These are phyloP conservation scores for Pyrgus malvae DNA, from an alignment of 2,888 invertebrate species.

Conservation along the genomic window DNA sequence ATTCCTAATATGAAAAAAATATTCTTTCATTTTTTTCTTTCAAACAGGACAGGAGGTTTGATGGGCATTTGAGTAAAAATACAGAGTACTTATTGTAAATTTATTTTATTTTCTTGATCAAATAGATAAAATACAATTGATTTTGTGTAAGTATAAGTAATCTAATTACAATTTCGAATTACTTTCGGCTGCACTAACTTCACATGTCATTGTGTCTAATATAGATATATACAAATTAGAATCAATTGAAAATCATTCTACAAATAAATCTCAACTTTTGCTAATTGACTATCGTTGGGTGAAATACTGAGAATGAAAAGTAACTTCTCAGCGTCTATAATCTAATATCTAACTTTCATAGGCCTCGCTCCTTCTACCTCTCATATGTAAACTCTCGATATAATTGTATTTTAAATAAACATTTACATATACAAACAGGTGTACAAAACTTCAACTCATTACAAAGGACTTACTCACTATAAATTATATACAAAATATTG, in stretches of 20 bases:
- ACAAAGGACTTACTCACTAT: conserved; percentile 63
- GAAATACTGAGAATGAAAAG: conserved; percentile 65
- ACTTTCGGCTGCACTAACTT: conserved; percentile 42
- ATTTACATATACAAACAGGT: conserved; percentile 77
- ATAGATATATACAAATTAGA: conserved; percentile 64
- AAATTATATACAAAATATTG: conserved; percentile 62
- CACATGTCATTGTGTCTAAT: conserved; percentile 44
- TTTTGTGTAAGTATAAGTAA: conserved; percentile 56
- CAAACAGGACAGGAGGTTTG: no score
- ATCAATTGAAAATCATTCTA: conserved; percentile 61
- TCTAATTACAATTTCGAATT: conserved; percentile 46
- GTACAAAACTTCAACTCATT: conserved; percentile 71
- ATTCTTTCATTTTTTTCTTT: no score
- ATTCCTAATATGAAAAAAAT: no score
- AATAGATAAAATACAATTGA: conserved; percentile 69
- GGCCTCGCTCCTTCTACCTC: conserved; percentile 53
- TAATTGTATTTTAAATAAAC: conserved; percentile 67
- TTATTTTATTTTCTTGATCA: conserved; percentile 61
- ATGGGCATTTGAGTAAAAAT: no score
- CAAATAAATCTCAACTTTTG: conserved; percentile 74
- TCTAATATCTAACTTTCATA: conserved; percentile 58
- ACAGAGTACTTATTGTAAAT: conserved; percentile 37
- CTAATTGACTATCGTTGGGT: conserved; percentile 83
- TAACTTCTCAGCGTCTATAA: conserved; percentile 62
- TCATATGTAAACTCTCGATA: conserved; percentile 58